Evolutionary conservation across 1,140 invertebrate genomes (phyloP), one percentile per base, ranked within the genome.

Genomic region (Pseudomyrmex cubaensis): DNA sequence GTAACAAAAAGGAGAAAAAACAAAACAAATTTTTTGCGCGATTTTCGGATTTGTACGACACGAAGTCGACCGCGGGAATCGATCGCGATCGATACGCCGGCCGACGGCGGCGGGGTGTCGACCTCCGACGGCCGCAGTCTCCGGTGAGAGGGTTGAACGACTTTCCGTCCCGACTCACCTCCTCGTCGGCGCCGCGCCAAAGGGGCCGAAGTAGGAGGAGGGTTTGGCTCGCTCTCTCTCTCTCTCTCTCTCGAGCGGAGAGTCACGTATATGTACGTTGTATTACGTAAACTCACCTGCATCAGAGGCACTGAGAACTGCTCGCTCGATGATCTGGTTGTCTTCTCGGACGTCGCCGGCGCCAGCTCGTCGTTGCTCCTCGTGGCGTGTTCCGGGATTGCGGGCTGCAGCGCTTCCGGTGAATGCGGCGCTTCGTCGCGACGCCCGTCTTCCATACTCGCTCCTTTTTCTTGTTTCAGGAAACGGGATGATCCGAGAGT

Each of bases 201-300:
- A 77, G 64, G 13, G 75, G 75, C n/a, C 75, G 63, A 57, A 7
- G 35, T 7, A 7, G 35, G 52, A n/a, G 75, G 35, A 50, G 62
- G 46, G 50, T 59, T 77, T 13, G 15, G 22, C 59, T 25, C n/a
- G 5, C 5, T 35, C 25, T 35, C 25, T 35, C 59, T 25, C n/a
- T 35, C 5, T 35, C 5, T 35, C 35, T 35, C 0, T 4, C 35
- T 4, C 35, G 35, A 35, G 35, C 35, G 35, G 7, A 5, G 35
- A 35, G 35, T 35, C 35, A 35, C 5, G 5, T 35, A 35, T 35
- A 54, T 17, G 20, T 35, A 2, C 76, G 20, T 46, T 48, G 74
- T 12, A 63, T 89, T 89, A 89, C 56, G 74, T 90, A 89, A 90
- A 25, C 86, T 89, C 76, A 91, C 90, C 90, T 91, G 90, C 90